Base-by-base conservation (phyloP, 1,140 invertebrate species). In the Micrasema longulum region DNA sequence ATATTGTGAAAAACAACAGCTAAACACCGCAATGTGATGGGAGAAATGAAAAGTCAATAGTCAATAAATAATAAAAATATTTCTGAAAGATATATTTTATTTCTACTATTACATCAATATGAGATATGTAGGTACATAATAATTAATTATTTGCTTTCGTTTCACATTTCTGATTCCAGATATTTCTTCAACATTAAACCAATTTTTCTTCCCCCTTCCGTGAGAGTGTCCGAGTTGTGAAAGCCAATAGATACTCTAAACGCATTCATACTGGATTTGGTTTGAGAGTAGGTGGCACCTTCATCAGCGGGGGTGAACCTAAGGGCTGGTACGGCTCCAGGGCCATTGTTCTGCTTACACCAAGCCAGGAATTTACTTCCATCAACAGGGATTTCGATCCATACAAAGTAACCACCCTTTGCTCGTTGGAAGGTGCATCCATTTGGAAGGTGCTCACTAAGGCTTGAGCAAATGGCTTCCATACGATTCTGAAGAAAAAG, bases 371-470 rank as follows among this genome's bases (percentile, higher is more conserved):
- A 76, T 0, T 77, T 74, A 67, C 75, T 76, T 47, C 82, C 77
- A 2, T 76, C 75, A 57, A 76, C 55, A 0, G 87, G 84, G 55
- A 88, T 73, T 69, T 79, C 76, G 57, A 89, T 78, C 89, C 88
- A 90, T 48, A 90, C 78, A 72, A 89, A 90, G 71, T 88, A 89
- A 22, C 89, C 89, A 2, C 89, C 89, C 65, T 76, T 53, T 9
- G 87, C 84, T 63, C 78, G 77, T 0, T 75, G 45, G 63, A 86
- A 83, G 3, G 76, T 81, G 75, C 87, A 88, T 36, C 78, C 73
- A 1, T 62, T 14, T 14, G 87, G 85, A 36, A 89, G 75, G 74
- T 81, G 77, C 22, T 77, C 68, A 22, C 83, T 76, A 2, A 89
- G 77, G 20, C 77, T 67, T 7, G 79, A 62, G 47, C 81, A 87